Percentiles rank a stretch among this genome's conserved stretches.
Evolutionary conservation across 2,888 invertebrate genomes (phyloP).

Genomic region (Liodrosophila aerea): DNA sequence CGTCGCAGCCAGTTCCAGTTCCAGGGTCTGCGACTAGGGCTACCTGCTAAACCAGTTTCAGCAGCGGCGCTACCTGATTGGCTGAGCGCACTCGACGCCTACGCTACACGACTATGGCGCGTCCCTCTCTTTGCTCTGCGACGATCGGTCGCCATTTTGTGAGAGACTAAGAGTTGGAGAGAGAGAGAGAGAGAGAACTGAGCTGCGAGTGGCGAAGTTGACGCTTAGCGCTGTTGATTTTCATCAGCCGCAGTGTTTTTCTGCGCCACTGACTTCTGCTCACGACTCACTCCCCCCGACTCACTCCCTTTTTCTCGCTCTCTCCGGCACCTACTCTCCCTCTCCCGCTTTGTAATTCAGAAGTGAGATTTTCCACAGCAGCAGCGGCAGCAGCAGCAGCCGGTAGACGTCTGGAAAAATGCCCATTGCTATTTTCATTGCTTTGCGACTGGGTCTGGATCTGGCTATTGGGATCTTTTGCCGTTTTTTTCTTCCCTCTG

Average conservation of each 20-base stretch:
- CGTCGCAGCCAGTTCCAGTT: slow-evolving; percentile 59
- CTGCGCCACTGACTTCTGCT: slow-evolving; percentile 57
- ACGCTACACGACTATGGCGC: slow-evolving; percentile 55
- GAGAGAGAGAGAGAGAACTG: slow-evolving; percentile 10
- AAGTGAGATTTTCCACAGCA: slow-evolving; percentile 80
- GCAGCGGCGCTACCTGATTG: slow-evolving; percentile 36
- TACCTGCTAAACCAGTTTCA: slow-evolving; percentile 65
- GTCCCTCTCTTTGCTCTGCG: slow-evolving; percentile 38
- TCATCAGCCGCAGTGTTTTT: slow-evolving; percentile 77
- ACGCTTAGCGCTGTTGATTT: slow-evolving; percentile 79
- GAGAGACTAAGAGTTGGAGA: slow-evolving; percentile 18
- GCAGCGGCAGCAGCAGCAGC: slow-evolving; percentile 30
- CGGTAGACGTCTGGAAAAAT: slow-evolving; percentile 59
- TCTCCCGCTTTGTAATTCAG: slow-evolving; percentile 73
- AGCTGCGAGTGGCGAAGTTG: slow-evolving; percentile 71
- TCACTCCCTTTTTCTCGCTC: slow-evolving; percentile 9
- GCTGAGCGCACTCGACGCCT: slow-evolving; percentile 32
- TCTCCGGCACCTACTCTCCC: slow-evolving; percentile 34
- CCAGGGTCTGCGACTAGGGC: slow-evolving; percentile 2
- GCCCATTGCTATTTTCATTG: slow-evolving; percentile 69
- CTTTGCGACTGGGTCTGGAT: slow-evolving; percentile 12
- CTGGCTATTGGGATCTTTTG: slow-evolving; percentile 12
- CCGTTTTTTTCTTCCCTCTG: slow-evolving; percentile 26
- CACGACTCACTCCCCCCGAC: slow-evolving; percentile 42
- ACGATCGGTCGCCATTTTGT: slow-evolving; percentile 63